Conservation (phyloP, 1,140 invertebrate genomes). For the Lepidurus arcticus region DNA sequence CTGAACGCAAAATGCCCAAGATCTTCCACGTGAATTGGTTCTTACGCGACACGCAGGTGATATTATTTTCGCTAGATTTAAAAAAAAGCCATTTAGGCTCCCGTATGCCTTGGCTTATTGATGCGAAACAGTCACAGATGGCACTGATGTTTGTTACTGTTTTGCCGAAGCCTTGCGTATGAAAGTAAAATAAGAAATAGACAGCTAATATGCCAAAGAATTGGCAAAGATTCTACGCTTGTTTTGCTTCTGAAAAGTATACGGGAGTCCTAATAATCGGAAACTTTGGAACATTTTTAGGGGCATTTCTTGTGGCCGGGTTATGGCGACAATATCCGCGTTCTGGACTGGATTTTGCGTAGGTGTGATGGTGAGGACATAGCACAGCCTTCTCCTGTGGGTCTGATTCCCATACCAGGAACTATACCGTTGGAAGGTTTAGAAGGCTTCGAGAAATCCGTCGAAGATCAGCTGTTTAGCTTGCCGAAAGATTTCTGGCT, state of each 20-base stretch:
- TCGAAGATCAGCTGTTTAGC: conserved; percentile 75
- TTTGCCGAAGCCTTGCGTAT: no score
- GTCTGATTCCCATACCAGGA: conserved; percentile 60
- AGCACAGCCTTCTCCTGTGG: conserved; percentile 66
- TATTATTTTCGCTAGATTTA: conserved; percentile 5
- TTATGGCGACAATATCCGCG: conserved; percentile 54
- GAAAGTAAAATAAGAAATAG: no score
- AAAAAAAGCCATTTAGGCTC: no score
- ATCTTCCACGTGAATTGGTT: conserved; percentile 59
- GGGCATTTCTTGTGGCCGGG: conserved; percentile 55
- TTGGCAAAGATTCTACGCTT: neutral
- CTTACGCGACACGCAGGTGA: conserved; percentile 43
- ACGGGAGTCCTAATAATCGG: neutral
- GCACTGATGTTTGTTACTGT: no score
- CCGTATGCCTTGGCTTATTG: no score
- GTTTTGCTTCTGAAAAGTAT: neutral
- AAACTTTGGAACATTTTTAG: conserved; percentile 26
- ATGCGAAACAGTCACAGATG: no score
- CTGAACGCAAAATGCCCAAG: conserved; percentile 46
- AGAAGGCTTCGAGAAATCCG: conserved; percentile 57
- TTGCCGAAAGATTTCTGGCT: conserved; percentile 89
- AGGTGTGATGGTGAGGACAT: conserved; percentile 64
- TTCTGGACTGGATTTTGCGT: conserved; percentile 53
- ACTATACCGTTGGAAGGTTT: conserved; percentile 66
- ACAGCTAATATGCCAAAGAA: no score